A percentile compares a stretch with the other conserved stretches of the same genome.
Conservation (phyloP, 2,113 vertebrate genomes). For the Eurystomus gularis region DNA sequence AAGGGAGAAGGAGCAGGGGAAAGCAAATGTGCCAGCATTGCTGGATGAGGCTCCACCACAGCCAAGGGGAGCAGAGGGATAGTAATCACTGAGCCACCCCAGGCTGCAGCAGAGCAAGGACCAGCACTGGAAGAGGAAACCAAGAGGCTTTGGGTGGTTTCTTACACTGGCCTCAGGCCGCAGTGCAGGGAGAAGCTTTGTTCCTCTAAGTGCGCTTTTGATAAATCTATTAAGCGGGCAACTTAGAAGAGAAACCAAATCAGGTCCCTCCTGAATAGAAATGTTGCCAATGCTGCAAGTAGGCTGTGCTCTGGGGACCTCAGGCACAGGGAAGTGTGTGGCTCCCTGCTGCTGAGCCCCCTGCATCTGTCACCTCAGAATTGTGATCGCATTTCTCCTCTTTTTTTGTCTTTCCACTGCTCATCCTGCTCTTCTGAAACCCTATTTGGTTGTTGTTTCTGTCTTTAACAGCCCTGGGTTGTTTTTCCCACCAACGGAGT, state of each 20-base stretch:
- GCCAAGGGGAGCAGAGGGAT: neutral
- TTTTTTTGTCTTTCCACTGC: neutral
- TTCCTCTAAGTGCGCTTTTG: neutral
- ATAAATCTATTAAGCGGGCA: neutral
- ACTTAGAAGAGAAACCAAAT: neutral
- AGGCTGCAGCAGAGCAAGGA: neutral
- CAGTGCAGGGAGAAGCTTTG: neutral
- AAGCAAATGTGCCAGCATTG: neutral
- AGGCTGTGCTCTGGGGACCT: neutral
- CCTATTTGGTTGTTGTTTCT: neutral
- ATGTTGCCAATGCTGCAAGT: neutral
- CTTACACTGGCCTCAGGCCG: fast-evolving
- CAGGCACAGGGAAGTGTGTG: neutral
- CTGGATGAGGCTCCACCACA: neutral
- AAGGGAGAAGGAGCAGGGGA: neutral
- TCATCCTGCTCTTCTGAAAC: neutral
- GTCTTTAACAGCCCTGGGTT: fast-evolving
- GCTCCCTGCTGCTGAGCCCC: neutral
- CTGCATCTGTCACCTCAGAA: too few species aligned
- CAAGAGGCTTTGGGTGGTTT: neutral
- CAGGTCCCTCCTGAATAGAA: neutral
- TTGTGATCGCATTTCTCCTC: neutral
- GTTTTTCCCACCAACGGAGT: fast-evolving
- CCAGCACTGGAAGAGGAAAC: neutral
- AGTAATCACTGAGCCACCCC: neutral